Percentiles rank a stretch among this genome's conserved stretches.
phyloP scores from a whole-genome alignment of 2,888 invertebrate genomes.

The Phorcus lineatus region DNA sequence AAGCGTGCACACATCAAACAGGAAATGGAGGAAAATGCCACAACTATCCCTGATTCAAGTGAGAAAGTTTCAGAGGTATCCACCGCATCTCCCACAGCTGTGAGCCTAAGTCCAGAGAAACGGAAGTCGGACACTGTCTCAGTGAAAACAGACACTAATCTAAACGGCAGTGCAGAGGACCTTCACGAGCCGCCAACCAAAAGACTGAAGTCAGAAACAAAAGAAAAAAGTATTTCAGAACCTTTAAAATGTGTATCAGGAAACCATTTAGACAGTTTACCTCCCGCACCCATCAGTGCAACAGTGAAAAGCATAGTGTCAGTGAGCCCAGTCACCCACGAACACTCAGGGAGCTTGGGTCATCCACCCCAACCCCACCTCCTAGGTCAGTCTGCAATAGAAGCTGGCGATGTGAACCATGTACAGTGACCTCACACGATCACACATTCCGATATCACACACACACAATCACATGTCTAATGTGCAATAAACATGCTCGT shows the following conservation, averaged over 20 bases:
- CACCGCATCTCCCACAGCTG: conserved; percentile 48
- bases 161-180: conserved; percentile 45
- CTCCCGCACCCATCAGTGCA: not conserved
- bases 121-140: conserved; percentile 31
- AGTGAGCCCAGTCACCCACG: not conserved
- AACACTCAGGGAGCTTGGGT: not conserved
- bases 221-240: conserved; percentile 26
- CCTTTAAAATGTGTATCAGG: conserved; percentile 15
- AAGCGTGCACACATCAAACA: conserved; percentile 73
- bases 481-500: not conserved
- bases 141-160: conserved; percentile 29
- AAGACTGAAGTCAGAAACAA: conserved; percentile 31
- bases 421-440: not conserved
- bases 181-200: conserved; percentile 33
- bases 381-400: not conserved
- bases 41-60: conserved; percentile 27
- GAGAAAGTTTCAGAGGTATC: conserved; percentile 2
- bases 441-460: conserved; percentile 7
- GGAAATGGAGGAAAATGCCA: conserved; percentile 47
- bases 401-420: not conserved
- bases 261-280: conserved; percentile 7
- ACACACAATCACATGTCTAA: not conserved
- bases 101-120: conserved; percentile 33
- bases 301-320: conserved; percentile 11
- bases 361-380: not conserved